These are phyloP conservation scores for Apostichopus japonicus DNA, from an alignment of 35 echinoderm and acorn worm species.

Conservation along the genomic window DNA sequence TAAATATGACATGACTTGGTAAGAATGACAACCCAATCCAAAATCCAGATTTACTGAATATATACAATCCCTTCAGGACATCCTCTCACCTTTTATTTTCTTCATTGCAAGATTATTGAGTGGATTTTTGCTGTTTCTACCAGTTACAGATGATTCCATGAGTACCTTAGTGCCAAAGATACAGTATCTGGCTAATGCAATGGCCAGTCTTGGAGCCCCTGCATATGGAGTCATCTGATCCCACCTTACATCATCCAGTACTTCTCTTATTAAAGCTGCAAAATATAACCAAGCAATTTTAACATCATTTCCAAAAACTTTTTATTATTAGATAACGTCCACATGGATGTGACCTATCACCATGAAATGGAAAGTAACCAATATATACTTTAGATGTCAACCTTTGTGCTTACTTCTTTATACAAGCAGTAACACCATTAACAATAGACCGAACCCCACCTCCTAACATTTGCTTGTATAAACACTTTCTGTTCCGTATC, in stretches of 20 bases:
- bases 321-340: too few relatives aligned
- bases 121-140: constrained; percentile 71
- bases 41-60: background rate
- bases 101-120: constrained; percentile 67
- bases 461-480: too few relatives aligned
- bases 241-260: constrained; percentile 72
- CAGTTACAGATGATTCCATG: constrained; percentile 75
- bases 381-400: too few relatives aligned
- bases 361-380: too few relatives aligned
- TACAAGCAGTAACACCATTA: too few relatives aligned
- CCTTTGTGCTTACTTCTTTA: too few relatives aligned
- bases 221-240: constrained; percentile 68
- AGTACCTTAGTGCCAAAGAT: constrained; percentile 83
- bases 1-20: too few relatives aligned
- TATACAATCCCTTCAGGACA: background rate
- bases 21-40: too few relatives aligned
- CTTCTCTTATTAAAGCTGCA: constrained; percentile 62
- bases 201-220: constrained; percentile 77
- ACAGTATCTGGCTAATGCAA: constrained; percentile 78
- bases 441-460: too few relatives aligned
- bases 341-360: too few relatives aligned
- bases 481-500: too few relatives aligned
- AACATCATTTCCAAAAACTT: too few relatives aligned
- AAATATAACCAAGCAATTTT: background rate
- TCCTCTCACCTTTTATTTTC: constrained; percentile 76